phyloP scores from a whole-genome alignment of 2,113 vertebrate species.

The Myodes glareolus region DNA sequence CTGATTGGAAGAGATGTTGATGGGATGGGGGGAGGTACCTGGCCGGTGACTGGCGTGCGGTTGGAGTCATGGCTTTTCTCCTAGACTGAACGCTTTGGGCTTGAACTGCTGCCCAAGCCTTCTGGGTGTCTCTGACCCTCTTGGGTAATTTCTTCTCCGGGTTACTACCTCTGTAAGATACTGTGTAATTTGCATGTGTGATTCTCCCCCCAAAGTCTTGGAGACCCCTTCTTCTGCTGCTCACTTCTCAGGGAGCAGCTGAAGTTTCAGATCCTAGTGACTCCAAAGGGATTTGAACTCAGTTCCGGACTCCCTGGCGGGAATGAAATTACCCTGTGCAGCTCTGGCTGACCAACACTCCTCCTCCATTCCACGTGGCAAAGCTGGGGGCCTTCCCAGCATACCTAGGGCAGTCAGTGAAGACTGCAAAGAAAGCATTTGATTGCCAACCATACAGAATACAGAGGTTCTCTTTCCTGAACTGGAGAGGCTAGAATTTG shows the following conservation, averaged over 20 bases:
- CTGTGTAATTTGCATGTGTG: background rate
- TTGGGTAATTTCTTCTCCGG: background rate
- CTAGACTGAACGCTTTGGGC: background rate
- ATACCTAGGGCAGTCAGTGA: rapidly evolving
- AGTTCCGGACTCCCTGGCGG: background rate
- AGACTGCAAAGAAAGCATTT: background rate
- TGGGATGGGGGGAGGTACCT: background rate
- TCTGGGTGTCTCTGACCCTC: background rate
- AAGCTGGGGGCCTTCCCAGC: background rate
- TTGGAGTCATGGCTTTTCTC: background rate
- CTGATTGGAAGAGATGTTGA: background rate
- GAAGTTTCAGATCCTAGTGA: background rate
- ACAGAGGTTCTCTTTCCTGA: background rate
- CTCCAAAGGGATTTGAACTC: background rate
- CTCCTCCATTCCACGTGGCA: background rate
- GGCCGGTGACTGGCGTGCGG: background rate
- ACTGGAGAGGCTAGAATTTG: background rate
- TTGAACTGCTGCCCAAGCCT: background rate
- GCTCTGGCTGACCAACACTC: background rate
- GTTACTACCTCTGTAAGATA: background rate
- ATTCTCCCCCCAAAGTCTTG: background rate
- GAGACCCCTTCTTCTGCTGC: background rate
- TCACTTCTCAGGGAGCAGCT: background rate
- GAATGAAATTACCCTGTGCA: background rate
- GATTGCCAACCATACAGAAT: background rate